Conservation (phyloP, 2,888 invertebrate genomes). For the Drosophila buzzatii region DNA sequence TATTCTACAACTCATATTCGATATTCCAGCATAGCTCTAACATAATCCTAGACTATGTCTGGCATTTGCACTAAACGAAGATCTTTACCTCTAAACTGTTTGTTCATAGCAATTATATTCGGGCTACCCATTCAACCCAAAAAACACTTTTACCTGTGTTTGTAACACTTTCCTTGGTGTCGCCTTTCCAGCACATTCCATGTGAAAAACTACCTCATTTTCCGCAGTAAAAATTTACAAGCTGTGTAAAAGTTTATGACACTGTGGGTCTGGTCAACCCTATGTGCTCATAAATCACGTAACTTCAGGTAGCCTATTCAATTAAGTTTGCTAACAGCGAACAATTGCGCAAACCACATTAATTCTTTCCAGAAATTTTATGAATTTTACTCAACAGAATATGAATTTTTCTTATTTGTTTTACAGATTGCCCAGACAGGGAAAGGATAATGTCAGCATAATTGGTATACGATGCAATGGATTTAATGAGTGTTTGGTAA, state of each 20-base stretch:
- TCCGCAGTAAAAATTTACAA: conserved; percentile 28
- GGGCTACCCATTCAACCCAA: background rate
- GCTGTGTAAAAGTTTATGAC: conserved; percentile 25
- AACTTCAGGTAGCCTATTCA: conserved; percentile 34
- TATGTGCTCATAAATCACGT: conserved; percentile 23
- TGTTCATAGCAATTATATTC: background rate
- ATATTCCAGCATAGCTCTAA: background rate
- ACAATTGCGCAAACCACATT: conserved; percentile 5
- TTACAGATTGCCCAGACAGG: conserved; percentile 73
- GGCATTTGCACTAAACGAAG: background rate
- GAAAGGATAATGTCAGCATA: conserved; percentile 71
- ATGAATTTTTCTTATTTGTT: conserved; percentile 14
- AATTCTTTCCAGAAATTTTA: background rate
- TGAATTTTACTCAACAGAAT: background rate
- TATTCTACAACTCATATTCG: background rate
- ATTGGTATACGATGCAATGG: conserved; percentile 70
- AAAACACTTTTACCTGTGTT: conserved; percentile 31
- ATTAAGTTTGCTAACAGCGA: background rate
- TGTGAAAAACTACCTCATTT: conserved; percentile 1
- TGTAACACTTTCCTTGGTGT: conserved; percentile 23
- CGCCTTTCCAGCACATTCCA: conserved; percentile 42
- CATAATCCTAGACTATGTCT: too few species aligned
- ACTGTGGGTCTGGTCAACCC: conserved; percentile 19
- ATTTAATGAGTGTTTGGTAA: conserved; percentile 59
- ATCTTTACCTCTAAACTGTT: background rate